Percentiles rank a stretch among this genome's conserved stretches.
Evolutionary conservation across 2,113 vertebrate species (phyloP).

Genomic region (Nymphicus hollandicus): DNA sequence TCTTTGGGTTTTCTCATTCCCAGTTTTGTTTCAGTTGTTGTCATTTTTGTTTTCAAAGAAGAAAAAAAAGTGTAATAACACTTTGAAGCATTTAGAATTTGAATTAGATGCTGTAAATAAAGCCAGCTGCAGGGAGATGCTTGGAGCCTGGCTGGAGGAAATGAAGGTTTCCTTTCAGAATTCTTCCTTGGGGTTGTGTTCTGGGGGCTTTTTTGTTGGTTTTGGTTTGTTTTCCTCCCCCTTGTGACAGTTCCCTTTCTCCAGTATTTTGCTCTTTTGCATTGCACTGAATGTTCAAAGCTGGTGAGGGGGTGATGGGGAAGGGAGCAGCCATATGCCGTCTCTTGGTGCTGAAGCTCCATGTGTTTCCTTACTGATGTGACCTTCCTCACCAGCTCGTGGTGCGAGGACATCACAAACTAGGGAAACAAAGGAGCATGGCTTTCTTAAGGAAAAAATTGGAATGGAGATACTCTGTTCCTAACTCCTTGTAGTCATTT

Average conservation of each 20-base stretch:
- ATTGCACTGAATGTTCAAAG: neutral
- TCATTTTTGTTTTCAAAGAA: slow-evolving; percentile 50
- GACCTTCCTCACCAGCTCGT: neutral
- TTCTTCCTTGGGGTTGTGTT: neutral
- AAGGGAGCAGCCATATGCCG: neutral
- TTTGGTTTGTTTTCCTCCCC: neutral
- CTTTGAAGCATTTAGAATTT: slow-evolving; percentile 53
- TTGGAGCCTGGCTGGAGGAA: neutral
- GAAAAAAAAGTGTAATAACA: slow-evolving; percentile 54
- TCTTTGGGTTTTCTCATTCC: slow-evolving; percentile 56
- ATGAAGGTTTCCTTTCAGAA: neutral
- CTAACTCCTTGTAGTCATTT: neutral
- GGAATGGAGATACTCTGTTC: neutral
- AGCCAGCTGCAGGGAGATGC: neutral
- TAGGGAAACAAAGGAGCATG: neutral
- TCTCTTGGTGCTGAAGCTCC: neutral
- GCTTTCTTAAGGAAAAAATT: neutral
- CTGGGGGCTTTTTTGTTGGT: neutral
- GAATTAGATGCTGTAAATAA: slow-evolving; percentile 49
- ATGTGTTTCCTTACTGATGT: neutral
- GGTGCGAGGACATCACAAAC: neutral
- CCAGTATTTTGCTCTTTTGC: neutral
- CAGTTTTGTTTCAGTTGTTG: slow-evolving; percentile 66
- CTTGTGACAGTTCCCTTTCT: neutral
- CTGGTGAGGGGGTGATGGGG: neutral